Evolutionary conservation across 92 coral and sea anemone species (phyloP).

Genomic region (Actinernus sp.): DNA sequence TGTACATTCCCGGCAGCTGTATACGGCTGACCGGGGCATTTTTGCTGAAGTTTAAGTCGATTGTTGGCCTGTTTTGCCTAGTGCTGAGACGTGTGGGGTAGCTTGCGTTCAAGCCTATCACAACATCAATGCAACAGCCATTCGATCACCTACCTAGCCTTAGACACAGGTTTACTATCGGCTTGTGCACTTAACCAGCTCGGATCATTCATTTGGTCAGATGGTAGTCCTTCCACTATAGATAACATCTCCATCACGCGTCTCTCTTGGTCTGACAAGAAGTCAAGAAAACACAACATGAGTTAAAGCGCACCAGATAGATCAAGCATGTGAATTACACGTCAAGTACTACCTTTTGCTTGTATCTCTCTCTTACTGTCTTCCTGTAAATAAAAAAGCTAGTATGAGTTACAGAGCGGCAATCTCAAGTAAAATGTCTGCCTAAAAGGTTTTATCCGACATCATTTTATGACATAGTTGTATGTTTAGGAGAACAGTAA

Average conservation of each 20-base stretch:
- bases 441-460: too few relatives aligned
- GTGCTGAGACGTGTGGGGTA: too few relatives aligned
- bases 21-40: too few relatives aligned
- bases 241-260: conserved; percentile 78
- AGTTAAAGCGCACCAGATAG: neutral
- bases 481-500: too few relatives aligned
- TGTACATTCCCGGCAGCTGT: too few relatives aligned
- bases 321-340: neutral
- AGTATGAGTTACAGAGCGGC: neutral
- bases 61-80: too few relatives aligned
- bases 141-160: neutral
- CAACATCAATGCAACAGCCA: too few relatives aligned
- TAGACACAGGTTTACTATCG: neutral
- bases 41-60: too few relatives aligned
- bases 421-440: neutral
- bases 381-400: conserved; percentile 19
- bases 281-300: neutral
- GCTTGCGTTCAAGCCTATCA: too few relatives aligned
- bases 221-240: conserved; percentile 65
- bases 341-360: conserved; percentile 59
- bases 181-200: conserved; percentile 8
- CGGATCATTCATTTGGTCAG: conserved; percentile 27
- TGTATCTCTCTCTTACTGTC: conserved; percentile 41
- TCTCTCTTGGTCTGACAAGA: conserved; percentile 59
- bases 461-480: too few relatives aligned